Conservation (phyloP, 2,888 invertebrate genomes). For the Nephrotoma flavescens region DNA sequence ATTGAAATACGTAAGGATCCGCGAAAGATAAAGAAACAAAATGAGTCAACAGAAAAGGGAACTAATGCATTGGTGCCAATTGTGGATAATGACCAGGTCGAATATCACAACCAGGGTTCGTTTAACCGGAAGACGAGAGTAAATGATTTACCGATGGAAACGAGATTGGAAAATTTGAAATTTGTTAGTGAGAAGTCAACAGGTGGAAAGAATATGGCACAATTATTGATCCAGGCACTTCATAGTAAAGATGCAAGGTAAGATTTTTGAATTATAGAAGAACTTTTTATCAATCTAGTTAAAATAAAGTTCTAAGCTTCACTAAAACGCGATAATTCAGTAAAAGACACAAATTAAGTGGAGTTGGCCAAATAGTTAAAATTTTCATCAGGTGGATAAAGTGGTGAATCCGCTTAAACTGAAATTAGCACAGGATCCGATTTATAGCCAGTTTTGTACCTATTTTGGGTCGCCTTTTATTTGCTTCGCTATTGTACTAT, state of each 20-base stretch:
- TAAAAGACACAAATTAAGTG: too few species aligned
- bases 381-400: too few species aligned
- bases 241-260: constrained; percentile 66
- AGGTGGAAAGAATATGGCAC: constrained; percentile 57
- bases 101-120: not conserved
- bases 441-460: too few species aligned
- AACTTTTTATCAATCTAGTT: too few species aligned
- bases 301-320: too few species aligned
- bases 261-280: constrained; percentile 12
- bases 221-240: constrained; percentile 67
- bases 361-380: too few species aligned
- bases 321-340: too few species aligned
- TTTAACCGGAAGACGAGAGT: not conserved
- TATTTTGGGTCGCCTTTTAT: too few species aligned
- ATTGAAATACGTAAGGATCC: constrained; percentile 27
- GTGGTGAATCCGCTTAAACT: too few species aligned
- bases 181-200: constrained; percentile 34
- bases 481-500: too few species aligned
- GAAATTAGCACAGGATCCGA: too few species aligned
- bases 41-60: not conserved
- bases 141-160: constrained; percentile 49
- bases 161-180: constrained; percentile 64
- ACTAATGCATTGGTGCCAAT: not conserved
- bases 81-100: not conserved
- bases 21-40: constrained; percentile 15